Evolutionary conservation across 2,113 vertebrate species (phyloP).

Genomic region (Ornithorhynchus anatinus): DNA sequence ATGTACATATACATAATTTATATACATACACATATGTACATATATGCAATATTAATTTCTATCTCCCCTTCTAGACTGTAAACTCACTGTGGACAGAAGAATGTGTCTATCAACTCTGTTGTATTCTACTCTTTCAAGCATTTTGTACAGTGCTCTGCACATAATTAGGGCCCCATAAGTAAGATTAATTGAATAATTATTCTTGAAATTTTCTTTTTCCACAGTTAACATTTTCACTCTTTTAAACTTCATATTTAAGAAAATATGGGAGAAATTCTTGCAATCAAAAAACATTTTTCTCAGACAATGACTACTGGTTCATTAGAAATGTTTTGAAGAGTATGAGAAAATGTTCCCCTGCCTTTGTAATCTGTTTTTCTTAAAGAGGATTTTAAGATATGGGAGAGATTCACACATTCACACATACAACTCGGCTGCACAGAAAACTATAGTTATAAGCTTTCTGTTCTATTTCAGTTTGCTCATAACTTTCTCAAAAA

Average conservation of each 20-base stretch:
- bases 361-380: background rate
- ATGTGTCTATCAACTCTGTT: no score
- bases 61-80: no score
- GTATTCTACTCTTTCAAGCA: no score
- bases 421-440: background rate
- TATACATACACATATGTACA: no score
- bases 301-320: background rate
- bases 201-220: no score
- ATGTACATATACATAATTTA: no score
- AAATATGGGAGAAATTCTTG: slow-evolving; percentile 12
- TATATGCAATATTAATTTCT: no score
- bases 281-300: background rate
- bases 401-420: background rate
- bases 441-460: background rate
- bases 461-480: background rate
- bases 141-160: no score
- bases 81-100: no score
- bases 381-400: background rate
- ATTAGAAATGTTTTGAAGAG: background rate
- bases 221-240: slow-evolving; percentile 10
- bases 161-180: no score
- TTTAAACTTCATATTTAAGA: slow-evolving; percentile 8
- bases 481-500: background rate
- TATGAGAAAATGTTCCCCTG: background rate
- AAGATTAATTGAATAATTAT: no score